Evolutionary conservation across 2,113 vertebrate species (phyloP).

Genomic region (Penelope pileata): DNA sequence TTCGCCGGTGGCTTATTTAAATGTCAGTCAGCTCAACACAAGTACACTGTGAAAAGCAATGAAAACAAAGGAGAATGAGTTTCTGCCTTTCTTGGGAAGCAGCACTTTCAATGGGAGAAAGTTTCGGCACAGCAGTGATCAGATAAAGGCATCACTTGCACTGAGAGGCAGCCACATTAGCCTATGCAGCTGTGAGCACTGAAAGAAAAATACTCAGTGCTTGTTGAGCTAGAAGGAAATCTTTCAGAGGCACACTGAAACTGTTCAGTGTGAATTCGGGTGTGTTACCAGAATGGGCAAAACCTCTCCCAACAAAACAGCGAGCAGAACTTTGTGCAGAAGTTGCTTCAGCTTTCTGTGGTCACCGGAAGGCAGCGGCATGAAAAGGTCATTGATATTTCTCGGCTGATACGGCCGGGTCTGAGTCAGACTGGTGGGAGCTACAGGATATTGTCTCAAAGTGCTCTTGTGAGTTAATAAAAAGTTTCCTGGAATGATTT

Average conservation of each 20-base stretch:
- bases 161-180: slow-evolving; percentile 48
- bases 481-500: slow-evolving; percentile 64
- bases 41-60: slow-evolving; percentile 25
- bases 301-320: neutral
- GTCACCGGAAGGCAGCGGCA: neutral
- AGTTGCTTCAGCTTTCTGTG: slow-evolving; percentile 3
- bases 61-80: slow-evolving; percentile 40
- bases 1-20: slow-evolving; percentile 51
- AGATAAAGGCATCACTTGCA: slow-evolving; percentile 31
- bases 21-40: slow-evolving; percentile 36
- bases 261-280: slow-evolving; percentile 55
- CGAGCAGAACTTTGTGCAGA: neutral
- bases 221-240: slow-evolving; percentile 42
- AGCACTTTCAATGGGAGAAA: neutral
- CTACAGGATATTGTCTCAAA: slow-evolving; percentile 23
- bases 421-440: slow-evolving; percentile 40
- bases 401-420: neutral
- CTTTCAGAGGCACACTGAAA: slow-evolving; percentile 41
- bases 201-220: slow-evolving; percentile 18
- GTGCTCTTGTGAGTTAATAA: slow-evolving; percentile 43
- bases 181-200: slow-evolving; percentile 44
- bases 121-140: slow-evolving; percentile 28
- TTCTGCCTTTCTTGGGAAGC: slow-evolving; percentile 13
- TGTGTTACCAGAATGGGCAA: neutral
- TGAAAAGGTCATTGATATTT: slow-evolving; percentile 20